Percentiles rank a stretch among this genome's conserved stretches.
phyloP scores from a whole-genome alignment of 2,888 invertebrate species.

The Agrochola macilenta region DNA sequence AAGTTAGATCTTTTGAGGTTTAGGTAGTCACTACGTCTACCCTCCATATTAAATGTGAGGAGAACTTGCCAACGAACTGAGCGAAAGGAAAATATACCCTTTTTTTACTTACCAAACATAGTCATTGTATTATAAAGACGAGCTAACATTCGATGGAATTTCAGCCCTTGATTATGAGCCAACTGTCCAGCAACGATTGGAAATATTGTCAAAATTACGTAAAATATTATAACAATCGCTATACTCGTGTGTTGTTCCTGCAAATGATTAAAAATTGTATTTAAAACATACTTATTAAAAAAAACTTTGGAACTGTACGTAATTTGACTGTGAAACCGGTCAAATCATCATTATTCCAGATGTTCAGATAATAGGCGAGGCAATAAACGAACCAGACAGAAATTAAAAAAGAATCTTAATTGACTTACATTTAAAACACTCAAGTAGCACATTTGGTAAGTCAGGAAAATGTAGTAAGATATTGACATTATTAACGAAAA shows the following conservation, averaged over 20 bases:
- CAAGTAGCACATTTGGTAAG: slow-evolving; percentile 2
- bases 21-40: not conserved
- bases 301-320: not conserved
- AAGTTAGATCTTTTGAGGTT: not conserved
- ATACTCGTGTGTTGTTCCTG: not conserved
- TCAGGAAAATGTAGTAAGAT: slow-evolving; percentile 3
- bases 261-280: not conserved
- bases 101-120: not conserved
- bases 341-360: not conserved
- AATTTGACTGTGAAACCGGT: not conserved
- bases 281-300: not conserved
- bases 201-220: not conserved
- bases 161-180: not conserved
- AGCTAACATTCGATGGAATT: not conserved
- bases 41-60: not conserved
- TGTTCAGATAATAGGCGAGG: not conserved
- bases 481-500: slow-evolving; percentile 9
- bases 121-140: not conserved
- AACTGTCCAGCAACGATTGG: not conserved
- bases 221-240: not conserved
- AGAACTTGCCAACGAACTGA: not conserved
- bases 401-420: not conserved
- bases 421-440: slow-evolving; percentile 13
- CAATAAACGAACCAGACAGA: not conserved
- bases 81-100: not conserved